phyloP scores from a whole-genome alignment of 2,797 vertebrate genomes.

The Buphagus erythrorhynchus region DNA sequence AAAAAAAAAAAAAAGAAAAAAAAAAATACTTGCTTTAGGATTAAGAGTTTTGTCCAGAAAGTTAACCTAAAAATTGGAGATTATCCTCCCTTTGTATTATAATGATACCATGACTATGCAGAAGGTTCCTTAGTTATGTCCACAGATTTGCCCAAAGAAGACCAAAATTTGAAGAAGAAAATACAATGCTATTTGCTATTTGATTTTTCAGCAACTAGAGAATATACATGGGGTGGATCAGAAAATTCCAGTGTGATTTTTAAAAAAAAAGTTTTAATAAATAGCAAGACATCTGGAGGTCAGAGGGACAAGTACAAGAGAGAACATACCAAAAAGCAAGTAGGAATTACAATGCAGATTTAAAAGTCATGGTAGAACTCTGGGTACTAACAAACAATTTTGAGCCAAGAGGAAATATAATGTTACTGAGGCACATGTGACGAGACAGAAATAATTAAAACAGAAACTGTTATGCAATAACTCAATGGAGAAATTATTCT shows the following conservation, averaged over 20 bases:
- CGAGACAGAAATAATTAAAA: conserved; percentile 17
- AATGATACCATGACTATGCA: no score
- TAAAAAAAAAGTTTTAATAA: not conserved
- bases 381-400: not conserved
- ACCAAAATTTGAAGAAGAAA: not conserved
- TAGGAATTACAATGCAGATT: not conserved
- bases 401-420: not conserved
- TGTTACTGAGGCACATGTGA: not conserved
- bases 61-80: not conserved
- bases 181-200: not conserved
- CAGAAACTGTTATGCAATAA: not conserved
- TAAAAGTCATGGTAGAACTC: not conserved
- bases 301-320: not conserved
- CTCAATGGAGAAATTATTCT: not conserved
- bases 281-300: not conserved
- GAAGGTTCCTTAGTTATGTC: not conserved
- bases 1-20: not conserved
- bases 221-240: not conserved
- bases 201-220: not conserved
- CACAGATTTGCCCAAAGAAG: not conserved
- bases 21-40: not conserved
- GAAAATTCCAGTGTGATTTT: not conserved
- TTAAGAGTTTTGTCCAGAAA: not conserved
- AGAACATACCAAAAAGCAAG: not conserved
- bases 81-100: not conserved